Evolutionary conservation across 2,113 vertebrate genomes (phyloP).

Genomic region (Salminus brasiliensis): DNA sequence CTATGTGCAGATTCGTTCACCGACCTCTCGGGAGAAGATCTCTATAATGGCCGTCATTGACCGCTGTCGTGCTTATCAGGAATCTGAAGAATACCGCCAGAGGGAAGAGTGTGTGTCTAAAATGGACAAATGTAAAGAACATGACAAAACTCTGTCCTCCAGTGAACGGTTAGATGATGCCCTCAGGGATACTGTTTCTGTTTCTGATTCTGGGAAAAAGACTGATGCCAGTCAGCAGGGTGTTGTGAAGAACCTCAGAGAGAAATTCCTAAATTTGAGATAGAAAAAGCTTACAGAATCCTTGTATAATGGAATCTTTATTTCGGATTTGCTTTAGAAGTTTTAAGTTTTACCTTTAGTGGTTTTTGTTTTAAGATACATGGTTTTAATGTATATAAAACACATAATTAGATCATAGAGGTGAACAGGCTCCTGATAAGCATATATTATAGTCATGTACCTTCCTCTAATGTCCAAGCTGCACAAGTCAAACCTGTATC

Average conservation of each 20-base stretch:
- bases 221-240: conserved; percentile 66
- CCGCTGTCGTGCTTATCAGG: conserved; percentile 81
- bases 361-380: too few relatives aligned
- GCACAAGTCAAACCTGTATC: too few relatives aligned
- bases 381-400: too few relatives aligned
- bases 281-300: conserved; percentile 38
- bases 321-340: not conserved
- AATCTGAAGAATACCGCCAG: conserved; percentile 74
- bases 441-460: too few relatives aligned
- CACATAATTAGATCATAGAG: too few relatives aligned
- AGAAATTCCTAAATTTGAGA: conserved; percentile 86
- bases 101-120: conserved; percentile 62
- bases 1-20: conserved; percentile 77
- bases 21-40: conserved; percentile 82
- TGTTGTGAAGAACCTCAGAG: conserved; percentile 86
- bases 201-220: conserved; percentile 20
- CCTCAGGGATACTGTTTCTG: conserved; percentile 48
- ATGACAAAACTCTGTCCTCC: conserved; percentile 15
- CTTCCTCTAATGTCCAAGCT: too few relatives aligned
- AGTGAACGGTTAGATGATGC: conserved; percentile 26
- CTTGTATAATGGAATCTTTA: not conserved
- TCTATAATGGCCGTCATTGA: conserved; percentile 80
- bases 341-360: not conserved
- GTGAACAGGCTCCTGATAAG: not conserved
- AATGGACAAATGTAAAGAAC: conserved; percentile 1